Conservation (phyloP, 2,888 invertebrate genomes). For the Cyclophora albipunctata region DNA sequence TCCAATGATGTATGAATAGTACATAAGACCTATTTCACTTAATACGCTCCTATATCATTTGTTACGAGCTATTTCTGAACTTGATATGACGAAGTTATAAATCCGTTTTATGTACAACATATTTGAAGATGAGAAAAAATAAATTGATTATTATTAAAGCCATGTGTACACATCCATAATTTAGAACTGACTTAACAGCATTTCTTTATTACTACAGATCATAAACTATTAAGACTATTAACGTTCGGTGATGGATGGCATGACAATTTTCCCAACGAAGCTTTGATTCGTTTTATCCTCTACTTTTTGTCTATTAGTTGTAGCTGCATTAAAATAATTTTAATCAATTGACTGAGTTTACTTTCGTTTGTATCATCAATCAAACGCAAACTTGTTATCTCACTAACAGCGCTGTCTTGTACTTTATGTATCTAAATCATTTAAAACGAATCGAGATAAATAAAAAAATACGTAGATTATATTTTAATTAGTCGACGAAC, state of each 20-base stretch:
- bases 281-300: slow-evolving; percentile 42
- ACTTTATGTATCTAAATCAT: background rate
- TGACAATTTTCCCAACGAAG: slow-evolving; percentile 47
- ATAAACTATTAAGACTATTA: slow-evolving; percentile 44
- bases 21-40: slow-evolving; percentile 47
- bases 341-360: slow-evolving; percentile 51
- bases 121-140: background rate
- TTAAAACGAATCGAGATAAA: background rate
- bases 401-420: slow-evolving; percentile 13
- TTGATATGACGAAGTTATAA: too few relatives aligned
- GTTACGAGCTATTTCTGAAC: too few relatives aligned
- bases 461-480: too few relatives aligned
- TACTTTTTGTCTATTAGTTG: slow-evolving; percentile 51
- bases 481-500: background rate
- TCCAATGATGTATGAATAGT: slow-evolving; percentile 52
- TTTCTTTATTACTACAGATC: slow-evolving; percentile 32
- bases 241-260: slow-evolving; percentile 45
- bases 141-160: too few relatives aligned
- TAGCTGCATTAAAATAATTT: slow-evolving; percentile 49
- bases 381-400: slow-evolving; percentile 54
- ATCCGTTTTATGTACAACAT: slow-evolving; percentile 9
- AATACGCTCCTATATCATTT: slow-evolving; percentile 23
- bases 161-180: background rate
- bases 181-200: slow-evolving; percentile 6
- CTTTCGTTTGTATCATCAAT: slow-evolving; percentile 53